phyloP scores from a whole-genome alignment of 1,140 invertebrate species.

The Drosophila orosa region DNA sequence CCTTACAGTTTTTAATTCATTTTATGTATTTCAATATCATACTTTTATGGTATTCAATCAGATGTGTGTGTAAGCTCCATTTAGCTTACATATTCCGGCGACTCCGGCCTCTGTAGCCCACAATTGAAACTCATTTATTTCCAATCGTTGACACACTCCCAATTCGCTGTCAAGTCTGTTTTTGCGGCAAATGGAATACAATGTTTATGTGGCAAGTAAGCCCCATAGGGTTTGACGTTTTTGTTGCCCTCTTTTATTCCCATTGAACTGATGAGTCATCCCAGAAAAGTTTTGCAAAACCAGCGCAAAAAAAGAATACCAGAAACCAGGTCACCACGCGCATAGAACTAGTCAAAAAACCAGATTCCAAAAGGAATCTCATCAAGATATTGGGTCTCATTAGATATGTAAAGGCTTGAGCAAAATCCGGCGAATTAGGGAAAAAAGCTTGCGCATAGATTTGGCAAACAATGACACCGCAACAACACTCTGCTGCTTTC shows the following conservation, averaged over 20 bases:
- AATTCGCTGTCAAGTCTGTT: conserved; percentile 13
- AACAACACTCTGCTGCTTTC: conserved; percentile 26
- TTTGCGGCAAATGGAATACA: conserved; percentile 18
- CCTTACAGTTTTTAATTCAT: not conserved
- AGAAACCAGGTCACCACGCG: conserved; percentile 34
- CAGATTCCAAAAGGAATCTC: conserved; percentile 44
- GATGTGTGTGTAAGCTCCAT: not conserved
- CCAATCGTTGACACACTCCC: conserved; percentile 22
- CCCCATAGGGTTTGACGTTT: conserved; percentile 10
- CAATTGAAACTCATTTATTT: conserved; percentile 17
- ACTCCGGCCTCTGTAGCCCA: conserved; percentile 1
- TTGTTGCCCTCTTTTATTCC: conserved; percentile 24
- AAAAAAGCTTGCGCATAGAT: conserved; percentile 56
- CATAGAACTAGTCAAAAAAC: conserved; percentile 21
- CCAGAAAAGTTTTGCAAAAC: conserved; percentile 30
- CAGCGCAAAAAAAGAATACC: conserved; percentile 19
- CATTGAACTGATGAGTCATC: conserved; percentile 42
- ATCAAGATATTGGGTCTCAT: conserved; percentile 16
- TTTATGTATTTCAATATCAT: not conserved
- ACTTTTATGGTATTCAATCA: not conserved
- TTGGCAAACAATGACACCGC: conserved; percentile 67
- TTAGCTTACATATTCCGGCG: not conserved
- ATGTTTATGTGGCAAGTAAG: conserved; percentile 48
- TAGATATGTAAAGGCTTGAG: conserved; percentile 10
- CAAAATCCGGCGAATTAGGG: conserved; percentile 23